These are phyloP conservation scores for Bombus balteatus DNA, from an alignment of 1,140 invertebrate species.

Conservation along the genomic window DNA sequence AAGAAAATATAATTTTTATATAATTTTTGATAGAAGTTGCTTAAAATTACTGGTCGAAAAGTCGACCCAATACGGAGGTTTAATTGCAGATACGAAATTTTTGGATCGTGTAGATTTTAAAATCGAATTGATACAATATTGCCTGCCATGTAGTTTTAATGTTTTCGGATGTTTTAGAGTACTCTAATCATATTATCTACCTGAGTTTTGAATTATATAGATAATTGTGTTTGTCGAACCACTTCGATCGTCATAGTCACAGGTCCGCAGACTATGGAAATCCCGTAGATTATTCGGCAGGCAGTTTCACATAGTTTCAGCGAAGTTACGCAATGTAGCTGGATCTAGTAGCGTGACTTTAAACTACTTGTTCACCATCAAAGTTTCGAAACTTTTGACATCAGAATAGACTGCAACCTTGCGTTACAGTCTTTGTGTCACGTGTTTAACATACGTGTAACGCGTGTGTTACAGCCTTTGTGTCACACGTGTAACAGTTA, in stretches of 20 bases:
- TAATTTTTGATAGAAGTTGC: no score
- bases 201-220: background rate
- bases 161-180: no score
- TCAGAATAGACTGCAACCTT: background rate
- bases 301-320: constrained; percentile 38
- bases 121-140: no score
- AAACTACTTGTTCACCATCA: background rate
- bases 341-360: constrained; percentile 7
- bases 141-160: no score
- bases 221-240: no score
- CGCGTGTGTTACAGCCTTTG: background rate
- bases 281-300: constrained; percentile 9
- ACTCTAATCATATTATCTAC: no score
- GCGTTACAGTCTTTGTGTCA: background rate
- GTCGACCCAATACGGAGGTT: no score
- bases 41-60: no score
- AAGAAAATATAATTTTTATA: no score
- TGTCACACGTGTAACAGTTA: no score
- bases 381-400: background rate
- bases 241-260: background rate
- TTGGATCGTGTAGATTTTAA: no score
- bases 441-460: background rate
- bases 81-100: no score
- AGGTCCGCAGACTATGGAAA: background rate
- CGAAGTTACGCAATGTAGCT: background rate